Evolutionary conservation across 2,888 invertebrate species (phyloP), one percentile per base, ranked within the genome.

Genomic region (Phortica magna): DNA sequence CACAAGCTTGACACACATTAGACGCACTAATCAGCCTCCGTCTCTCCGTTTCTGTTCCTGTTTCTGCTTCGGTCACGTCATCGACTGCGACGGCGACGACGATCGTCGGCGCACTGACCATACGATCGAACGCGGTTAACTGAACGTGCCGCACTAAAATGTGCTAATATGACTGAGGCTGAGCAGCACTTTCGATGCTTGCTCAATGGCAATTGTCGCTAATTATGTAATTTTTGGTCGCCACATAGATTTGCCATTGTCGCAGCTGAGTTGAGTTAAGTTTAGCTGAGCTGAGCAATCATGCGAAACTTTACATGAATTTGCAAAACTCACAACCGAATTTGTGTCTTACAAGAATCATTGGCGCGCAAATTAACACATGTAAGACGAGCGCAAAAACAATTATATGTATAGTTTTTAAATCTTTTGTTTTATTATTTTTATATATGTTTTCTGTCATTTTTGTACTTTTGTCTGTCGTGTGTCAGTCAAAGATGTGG

Each of bases 101-200:
- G 19, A 59, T 17, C 7, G 57, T n/a, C 10, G n/a, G 12, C n/a
- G 53, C 53, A 53, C 53, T n/a, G 1, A 53, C 53, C 53, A 55
- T 55, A 55, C 55, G 14, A 14, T 55, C n/a, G 31, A 48, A 9
- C 48, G 48, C 48, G 48, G 48, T 48, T 48, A 48, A 48, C 75
- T 85, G 87, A 85, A 85, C 83, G 83, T 79, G 85, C 85, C 85
- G 84, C 85, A 87, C 84, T 78, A 81, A 82, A 87, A 85, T 83
- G 85, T 85, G 85, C 84, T 85, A 85, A 85, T 85, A 85, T 85
- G 85, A 87, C 84, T 84, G 87, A 85, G 87, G 87, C 22, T 61
- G 31, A 31, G n/a, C 22, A 17, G 61, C 48, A 85, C 85, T 87
- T 87, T 87, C 85, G 82, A 84, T 85, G 75, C 70, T 85, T 85